Evolutionary conservation across 2,113 vertebrate species (phyloP).

Genomic region (Heterotis niloticus): DNA sequence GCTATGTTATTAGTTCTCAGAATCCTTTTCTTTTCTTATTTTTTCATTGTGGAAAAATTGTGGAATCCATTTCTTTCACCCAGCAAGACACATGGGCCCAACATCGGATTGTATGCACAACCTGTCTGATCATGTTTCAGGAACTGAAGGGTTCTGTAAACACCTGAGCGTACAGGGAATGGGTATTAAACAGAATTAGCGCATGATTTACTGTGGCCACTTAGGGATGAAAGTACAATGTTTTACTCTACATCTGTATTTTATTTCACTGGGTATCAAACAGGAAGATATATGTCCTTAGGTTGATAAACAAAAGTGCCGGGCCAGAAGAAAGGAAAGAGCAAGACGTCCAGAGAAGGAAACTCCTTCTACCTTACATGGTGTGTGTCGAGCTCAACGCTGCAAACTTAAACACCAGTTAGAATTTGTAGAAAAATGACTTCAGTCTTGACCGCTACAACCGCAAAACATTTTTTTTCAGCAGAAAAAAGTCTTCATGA

Average conservation of each 20-base stretch:
- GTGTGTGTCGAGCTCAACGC: constrained; percentile 24
- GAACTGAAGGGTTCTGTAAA: constrained; percentile 5
- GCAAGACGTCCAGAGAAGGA: not conserved
- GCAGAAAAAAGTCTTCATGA: constrained; percentile 48
- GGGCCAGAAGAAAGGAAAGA: constrained; percentile 7
- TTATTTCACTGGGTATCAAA: constrained; percentile 44
- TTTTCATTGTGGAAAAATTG: no score
- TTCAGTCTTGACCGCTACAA: constrained; percentile 47
- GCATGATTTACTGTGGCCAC: constrained; percentile 44
- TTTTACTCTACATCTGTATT: constrained; percentile 35
- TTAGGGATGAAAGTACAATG: constrained; percentile 41
- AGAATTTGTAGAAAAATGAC: constrained; percentile 46
- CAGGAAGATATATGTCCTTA: constrained; percentile 35
- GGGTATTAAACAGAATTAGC: constrained; percentile 36
- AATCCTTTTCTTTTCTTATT: no score
- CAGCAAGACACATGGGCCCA: not conserved
- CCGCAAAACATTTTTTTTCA: constrained; percentile 30
- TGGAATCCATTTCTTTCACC: no score
- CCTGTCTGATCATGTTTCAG: not conserved
- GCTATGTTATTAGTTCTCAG: no score
- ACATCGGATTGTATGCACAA: not conserved
- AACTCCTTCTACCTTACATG: constrained; percentile 24
- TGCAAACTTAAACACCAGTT: constrained; percentile 37
- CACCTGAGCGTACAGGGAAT: constrained; percentile 26
- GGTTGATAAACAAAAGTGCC: constrained; percentile 44